A percentile compares a stretch with the other conserved stretches of the same genome.
Evolutionary conservation across 2,797 vertebrate species (phyloP).

Genomic region (Mus minutoides): DNA sequence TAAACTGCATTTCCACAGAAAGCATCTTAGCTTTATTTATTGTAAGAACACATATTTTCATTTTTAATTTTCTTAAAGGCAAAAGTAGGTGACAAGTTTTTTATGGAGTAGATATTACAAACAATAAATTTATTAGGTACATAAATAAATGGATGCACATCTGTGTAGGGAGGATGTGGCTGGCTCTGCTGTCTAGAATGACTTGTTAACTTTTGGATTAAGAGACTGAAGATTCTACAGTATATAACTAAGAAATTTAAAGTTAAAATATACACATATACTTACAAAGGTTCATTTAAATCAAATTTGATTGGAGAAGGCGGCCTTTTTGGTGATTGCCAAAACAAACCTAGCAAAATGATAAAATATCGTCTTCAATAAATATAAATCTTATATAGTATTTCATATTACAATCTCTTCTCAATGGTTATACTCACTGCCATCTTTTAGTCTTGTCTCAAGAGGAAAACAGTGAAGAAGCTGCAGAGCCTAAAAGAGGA

Average conservation of each 20-base stretch:
- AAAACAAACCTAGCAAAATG: slow-evolving; percentile 94
- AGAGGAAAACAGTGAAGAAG: slow-evolving; percentile 98
- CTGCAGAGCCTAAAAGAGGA: slow-evolving; percentile 92
- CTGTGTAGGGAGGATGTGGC: neutral
- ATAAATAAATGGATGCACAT: slow-evolving; percentile 8
- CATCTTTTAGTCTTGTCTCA: slow-evolving; percentile 97
- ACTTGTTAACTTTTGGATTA: slow-evolving; percentile 22
- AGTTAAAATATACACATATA: slow-evolving; percentile 78
- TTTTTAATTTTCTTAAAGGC: slow-evolving; percentile 34
- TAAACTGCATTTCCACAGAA: neutral
- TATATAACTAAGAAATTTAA: slow-evolving; percentile 15
- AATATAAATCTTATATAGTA: neutral
- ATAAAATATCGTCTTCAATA: slow-evolving; percentile 74
- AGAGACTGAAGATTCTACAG: neutral
- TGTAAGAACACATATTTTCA: slow-evolving; percentile 40
- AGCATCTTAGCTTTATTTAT: slow-evolving; percentile 37
- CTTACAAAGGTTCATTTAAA: slow-evolving; percentile 95
- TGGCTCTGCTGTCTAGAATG: slow-evolving; percentile 10
- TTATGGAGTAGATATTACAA: slow-evolving; percentile 18
- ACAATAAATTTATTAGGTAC: slow-evolving; percentile 37
- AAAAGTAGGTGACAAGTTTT: slow-evolving; percentile 28
- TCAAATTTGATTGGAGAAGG: slow-evolving; percentile 96
- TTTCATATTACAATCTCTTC: neutral
- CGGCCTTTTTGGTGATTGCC: slow-evolving; percentile 99
- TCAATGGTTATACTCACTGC: slow-evolving; percentile 91